Conservation (phyloP, 2,113 vertebrate genomes). For the Mus pahari region DNA sequence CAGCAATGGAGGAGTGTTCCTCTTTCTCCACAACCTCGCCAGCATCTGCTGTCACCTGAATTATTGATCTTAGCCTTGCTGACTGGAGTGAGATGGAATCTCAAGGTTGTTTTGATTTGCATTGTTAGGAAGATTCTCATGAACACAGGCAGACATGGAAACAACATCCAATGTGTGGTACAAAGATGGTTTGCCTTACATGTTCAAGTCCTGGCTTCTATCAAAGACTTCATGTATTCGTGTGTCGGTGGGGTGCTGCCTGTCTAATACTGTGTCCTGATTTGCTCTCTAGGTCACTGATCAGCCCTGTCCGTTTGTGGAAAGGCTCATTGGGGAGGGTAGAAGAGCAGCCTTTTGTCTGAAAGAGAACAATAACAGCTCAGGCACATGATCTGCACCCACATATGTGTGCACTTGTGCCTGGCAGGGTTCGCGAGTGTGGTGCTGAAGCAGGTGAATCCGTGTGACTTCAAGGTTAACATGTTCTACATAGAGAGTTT, state of each 20-base stretch:
- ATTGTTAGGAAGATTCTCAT: background rate
- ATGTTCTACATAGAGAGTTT: background rate
- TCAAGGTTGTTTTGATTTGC: too few species aligned
- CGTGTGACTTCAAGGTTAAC: background rate
- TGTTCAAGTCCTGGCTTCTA: background rate
- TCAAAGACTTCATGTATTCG: background rate
- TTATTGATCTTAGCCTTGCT: too few species aligned
- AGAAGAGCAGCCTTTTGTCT: background rate
- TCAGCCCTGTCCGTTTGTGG: fast-evolving
- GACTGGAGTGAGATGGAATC: too few species aligned
- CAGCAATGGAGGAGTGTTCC: too few species aligned
- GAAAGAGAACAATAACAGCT: background rate
- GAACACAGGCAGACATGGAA: background rate
- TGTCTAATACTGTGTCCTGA: background rate
- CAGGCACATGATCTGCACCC: too few species aligned
- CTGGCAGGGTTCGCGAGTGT: fast-evolving
- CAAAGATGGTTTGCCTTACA: background rate
- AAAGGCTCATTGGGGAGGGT: background rate
- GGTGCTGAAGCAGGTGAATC: background rate
- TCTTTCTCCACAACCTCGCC: too few species aligned
- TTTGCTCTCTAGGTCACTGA: background rate
- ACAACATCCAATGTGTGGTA: background rate
- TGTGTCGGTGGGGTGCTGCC: background rate
- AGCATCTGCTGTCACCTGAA: too few species aligned
- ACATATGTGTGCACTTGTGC: background rate